phyloP scores from a whole-genome alignment of 2,113 vertebrate species.

The Hippopotamus amphibius region DNA sequence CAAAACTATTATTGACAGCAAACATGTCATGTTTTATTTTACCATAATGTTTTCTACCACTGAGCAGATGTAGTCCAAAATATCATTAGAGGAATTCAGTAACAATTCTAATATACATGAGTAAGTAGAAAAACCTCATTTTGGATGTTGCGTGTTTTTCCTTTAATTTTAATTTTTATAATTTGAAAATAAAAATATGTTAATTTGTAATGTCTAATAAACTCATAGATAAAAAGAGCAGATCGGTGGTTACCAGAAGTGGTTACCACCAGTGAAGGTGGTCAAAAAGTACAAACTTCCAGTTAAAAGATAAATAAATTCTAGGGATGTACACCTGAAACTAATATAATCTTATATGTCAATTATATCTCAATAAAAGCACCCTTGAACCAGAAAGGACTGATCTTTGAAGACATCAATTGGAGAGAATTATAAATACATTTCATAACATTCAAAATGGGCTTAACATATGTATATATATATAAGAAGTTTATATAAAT shows the following conservation, averaged over 20 bases:
- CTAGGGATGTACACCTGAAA: background rate
- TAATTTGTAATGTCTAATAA: background rate
- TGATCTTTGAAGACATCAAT: background rate
- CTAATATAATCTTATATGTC: background rate
- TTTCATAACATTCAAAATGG: conserved; percentile 8
- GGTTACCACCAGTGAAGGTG: background rate
- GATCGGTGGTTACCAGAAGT: background rate
- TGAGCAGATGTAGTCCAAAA: background rate
- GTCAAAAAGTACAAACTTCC: background rate
- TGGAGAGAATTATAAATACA: background rate
- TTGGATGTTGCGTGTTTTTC: background rate
- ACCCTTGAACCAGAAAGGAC: background rate
- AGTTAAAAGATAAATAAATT: background rate
- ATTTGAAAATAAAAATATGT: background rate
- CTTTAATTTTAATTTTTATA: conserved; percentile 23
- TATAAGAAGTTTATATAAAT: background rate
- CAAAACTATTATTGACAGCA: background rate
- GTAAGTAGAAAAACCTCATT: background rate
- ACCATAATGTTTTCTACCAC: background rate
- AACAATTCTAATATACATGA: background rate
- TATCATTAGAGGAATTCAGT: background rate
- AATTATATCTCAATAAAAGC: background rate
- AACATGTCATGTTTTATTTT: conserved; percentile 29
- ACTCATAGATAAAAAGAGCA: background rate
- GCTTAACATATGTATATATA: background rate